Evolutionary conservation across 2,797 vertebrate genomes (phyloP).

Genomic region (Oreochromis grahami): DNA sequence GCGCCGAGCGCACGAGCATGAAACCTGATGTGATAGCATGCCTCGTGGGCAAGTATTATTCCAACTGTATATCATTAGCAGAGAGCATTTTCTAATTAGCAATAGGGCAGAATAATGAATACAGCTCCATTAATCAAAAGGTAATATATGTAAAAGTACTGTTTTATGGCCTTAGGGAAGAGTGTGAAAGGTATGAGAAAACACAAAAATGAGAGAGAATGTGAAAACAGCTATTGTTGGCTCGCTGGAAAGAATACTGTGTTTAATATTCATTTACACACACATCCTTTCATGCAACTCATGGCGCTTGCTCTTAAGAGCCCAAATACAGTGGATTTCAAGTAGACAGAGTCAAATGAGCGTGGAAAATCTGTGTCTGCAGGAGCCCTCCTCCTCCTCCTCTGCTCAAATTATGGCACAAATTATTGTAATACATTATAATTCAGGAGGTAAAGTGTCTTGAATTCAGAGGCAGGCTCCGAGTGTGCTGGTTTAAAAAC

Average conservation of each 20-base stretch:
- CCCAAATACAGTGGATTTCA: constrained; percentile 33
- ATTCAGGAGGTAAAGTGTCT: background rate
- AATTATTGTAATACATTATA: constrained; percentile 21
- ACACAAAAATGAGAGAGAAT: constrained; percentile 69
- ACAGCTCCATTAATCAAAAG: constrained; percentile 86
- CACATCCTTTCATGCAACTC: constrained; percentile 71
- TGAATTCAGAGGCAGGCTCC: background rate
- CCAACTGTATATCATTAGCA: constrained; percentile 83
- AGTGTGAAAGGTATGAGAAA: constrained; percentile 69
- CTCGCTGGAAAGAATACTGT: constrained; percentile 55
- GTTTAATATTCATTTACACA: constrained; percentile 75
- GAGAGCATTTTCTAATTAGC: constrained; percentile 84
- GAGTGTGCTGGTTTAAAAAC: background rate
- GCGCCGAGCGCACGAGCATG: constrained; percentile 37
- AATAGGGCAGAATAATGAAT: constrained; percentile 85
- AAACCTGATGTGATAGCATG: constrained; percentile 72
- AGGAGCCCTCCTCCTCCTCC: constrained; percentile 7
- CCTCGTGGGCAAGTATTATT: constrained; percentile 83
- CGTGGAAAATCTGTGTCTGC: constrained; percentile 36
- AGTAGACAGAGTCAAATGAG: constrained; percentile 47
- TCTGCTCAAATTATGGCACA: constrained; percentile 35
- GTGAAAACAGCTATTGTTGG: constrained; percentile 64
- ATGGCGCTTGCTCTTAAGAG: constrained; percentile 57
- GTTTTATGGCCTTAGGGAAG: constrained; percentile 78
- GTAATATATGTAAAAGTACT: constrained; percentile 87